These are phyloP conservation scores for Aplidium turbinatum DNA, from an alignment of 23 tunicate species.

Conservation along the genomic window DNA sequence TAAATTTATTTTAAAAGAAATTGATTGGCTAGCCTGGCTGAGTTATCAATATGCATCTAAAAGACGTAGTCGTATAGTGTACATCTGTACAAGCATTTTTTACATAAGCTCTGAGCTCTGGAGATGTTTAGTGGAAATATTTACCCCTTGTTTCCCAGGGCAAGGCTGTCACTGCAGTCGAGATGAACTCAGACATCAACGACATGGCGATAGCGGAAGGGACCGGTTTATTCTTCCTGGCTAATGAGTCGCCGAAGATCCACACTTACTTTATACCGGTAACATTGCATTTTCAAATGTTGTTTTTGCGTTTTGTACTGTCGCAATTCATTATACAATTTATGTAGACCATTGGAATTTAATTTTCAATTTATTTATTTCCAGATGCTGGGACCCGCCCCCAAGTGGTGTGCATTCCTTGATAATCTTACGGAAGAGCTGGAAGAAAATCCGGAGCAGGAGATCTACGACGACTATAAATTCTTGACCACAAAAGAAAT, in stretches of 20 bases:
- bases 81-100: not conserved
- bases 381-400: conserved; percentile 87
- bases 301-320: not conserved
- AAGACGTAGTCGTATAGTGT: not conserved
- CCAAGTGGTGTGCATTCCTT: conserved; percentile 86
- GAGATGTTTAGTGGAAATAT: not conserved
- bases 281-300: not conserved
- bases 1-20: no score
- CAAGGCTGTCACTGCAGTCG: conserved; percentile 80
- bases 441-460: conserved; percentile 85
- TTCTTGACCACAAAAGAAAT: conserved; percentile 76
- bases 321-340: not conserved
- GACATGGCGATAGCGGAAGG: conserved; percentile 55
- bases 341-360: not conserved
- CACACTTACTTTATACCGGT: conserved; percentile 88
- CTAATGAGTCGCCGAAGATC: conserved; percentile 79
- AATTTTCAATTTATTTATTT: not conserved
- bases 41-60: not conserved
- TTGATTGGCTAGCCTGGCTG: no score
- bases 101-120: not conserved
- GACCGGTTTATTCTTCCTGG: conserved; percentile 79
- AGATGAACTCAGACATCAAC: conserved; percentile 69
- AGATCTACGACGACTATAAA: conserved; percentile 82
- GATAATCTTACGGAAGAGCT: conserved; percentile 86
- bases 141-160: conserved; percentile 39